Conservation (phyloP, 2,113 vertebrate genomes). For the Trichomycterus rosablanca region DNA sequence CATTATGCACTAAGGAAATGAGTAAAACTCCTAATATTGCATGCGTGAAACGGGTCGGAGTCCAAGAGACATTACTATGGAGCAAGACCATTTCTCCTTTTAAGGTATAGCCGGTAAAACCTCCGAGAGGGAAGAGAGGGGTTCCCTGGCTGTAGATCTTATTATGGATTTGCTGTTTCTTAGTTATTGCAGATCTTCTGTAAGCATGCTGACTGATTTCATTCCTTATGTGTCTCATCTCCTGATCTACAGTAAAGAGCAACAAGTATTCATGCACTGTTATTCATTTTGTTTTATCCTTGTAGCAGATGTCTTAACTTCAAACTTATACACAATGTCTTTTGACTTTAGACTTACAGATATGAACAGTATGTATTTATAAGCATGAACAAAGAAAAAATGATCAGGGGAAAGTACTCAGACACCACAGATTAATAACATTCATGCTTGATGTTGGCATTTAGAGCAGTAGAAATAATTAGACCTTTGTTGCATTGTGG, state of each 20-base stretch:
- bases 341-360: too few relatives aligned
- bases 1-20: constrained; percentile 48
- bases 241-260: neutral
- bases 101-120: constrained; percentile 67
- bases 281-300: too few relatives aligned
- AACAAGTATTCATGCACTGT: too few relatives aligned
- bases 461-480: too few relatives aligned
- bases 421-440: too few relatives aligned
- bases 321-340: too few relatives aligned
- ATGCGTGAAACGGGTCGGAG: constrained; percentile 29
- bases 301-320: too few relatives aligned
- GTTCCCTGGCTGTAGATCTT: constrained; percentile 23
- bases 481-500: too few relatives aligned
- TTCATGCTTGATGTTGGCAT: too few relatives aligned
- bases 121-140: constrained; percentile 46
- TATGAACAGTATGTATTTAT: too few relatives aligned
- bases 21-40: constrained; percentile 39
- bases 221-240: neutral
- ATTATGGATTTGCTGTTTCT: constrained; percentile 38
- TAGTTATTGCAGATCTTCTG: constrained; percentile 18
- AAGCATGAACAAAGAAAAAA: too few relatives aligned
- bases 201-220: constrained; percentile 15
- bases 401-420: too few relatives aligned
- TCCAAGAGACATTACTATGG: constrained; percentile 38
- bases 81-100: constrained; percentile 64